A percentile compares a stretch with the other conserved stretches of the same genome.
Evolutionary conservation across 2,888 invertebrate genomes (phyloP).

Genomic region (Drosophila peninsularis): DNA sequence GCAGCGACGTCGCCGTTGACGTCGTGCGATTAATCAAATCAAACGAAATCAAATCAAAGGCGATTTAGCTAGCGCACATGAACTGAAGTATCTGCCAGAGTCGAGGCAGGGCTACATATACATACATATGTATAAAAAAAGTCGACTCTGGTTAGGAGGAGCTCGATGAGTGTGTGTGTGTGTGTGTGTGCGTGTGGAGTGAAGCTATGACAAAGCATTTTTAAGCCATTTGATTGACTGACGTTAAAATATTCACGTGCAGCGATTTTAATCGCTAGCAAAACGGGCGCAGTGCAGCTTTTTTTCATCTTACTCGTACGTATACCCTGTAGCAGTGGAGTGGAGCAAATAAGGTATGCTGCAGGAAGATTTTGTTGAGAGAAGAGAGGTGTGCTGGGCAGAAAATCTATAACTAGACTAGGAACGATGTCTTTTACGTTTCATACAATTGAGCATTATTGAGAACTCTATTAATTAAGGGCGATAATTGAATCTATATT

Average conservation of each 20-base stretch:
- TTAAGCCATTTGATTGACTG: conserved; percentile 82
- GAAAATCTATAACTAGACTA: neutral
- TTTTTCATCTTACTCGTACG: conserved; percentile 24
- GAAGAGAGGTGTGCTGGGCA: neutral
- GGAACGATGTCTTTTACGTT: neutral
- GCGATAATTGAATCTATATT: neutral
- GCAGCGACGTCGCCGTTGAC: conserved; percentile 40
- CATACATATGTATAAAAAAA: neutral
- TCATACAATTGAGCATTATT: neutral
- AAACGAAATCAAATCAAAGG: conserved; percentile 80
- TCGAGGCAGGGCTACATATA: conserved; percentile 10
- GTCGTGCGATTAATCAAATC: conserved; percentile 76
- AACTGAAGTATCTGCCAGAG: conserved; percentile 30
- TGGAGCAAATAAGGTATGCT: neutral
- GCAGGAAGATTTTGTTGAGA: neutral
- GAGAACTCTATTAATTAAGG: neutral
- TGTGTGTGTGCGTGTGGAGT: conserved; percentile 5
- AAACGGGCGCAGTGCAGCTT: conserved; percentile 61
- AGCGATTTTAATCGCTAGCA: conserved; percentile 74
- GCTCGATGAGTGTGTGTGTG: conserved; percentile 1
- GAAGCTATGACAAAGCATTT: conserved; percentile 80
- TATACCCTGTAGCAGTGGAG: conserved; percentile 32
- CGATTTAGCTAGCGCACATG: conserved; percentile 73
- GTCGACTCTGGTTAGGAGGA: neutral
- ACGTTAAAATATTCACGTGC: conserved; percentile 81